Evolutionary conservation across 37 sponge, comb jelly and placozoan genomes (phyloP).

Genomic region (Petrosia ficiformis): DNA sequence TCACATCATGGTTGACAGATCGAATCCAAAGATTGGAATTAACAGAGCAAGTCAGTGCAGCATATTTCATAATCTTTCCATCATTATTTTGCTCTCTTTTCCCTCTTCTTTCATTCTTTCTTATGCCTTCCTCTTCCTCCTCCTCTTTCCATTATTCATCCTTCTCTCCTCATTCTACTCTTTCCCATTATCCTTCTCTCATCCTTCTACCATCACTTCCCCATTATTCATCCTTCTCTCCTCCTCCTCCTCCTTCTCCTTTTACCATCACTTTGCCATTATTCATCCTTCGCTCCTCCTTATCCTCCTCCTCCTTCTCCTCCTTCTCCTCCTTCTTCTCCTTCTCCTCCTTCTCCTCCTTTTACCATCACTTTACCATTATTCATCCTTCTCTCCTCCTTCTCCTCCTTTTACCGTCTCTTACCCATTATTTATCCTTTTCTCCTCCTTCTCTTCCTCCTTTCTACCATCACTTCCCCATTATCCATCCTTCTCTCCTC

Average conservation of each 20-base stretch:
- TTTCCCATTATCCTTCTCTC: no score
- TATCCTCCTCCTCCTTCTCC: slow-evolving; percentile 1
- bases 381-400: not conserved
- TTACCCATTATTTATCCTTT: not conserved
- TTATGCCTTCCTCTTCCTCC: no score
- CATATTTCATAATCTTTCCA: no score
- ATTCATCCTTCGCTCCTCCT: not conserved
- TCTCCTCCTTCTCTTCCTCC: not conserved
- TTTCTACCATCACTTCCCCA: not conserved
- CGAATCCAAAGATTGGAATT: no score
- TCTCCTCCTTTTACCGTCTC: not conserved
- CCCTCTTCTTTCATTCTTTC: no score
- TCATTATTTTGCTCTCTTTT: no score
- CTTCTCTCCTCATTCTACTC: no score
- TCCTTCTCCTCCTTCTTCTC: not conserved
- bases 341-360: not conserved
- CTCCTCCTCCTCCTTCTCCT: not conserved
- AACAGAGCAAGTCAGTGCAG: no score
- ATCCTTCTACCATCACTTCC: not conserved
- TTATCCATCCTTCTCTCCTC: no score
- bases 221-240: no score
- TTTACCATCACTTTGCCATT: not conserved
- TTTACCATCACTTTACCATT: not conserved
- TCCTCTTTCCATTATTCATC: no score
- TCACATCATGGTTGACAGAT: no score